Evolutionary conservation across 2,888 invertebrate species (phyloP), one percentile per base, ranked within the genome.

Genomic region (Trissolcus japonicus): DNA sequence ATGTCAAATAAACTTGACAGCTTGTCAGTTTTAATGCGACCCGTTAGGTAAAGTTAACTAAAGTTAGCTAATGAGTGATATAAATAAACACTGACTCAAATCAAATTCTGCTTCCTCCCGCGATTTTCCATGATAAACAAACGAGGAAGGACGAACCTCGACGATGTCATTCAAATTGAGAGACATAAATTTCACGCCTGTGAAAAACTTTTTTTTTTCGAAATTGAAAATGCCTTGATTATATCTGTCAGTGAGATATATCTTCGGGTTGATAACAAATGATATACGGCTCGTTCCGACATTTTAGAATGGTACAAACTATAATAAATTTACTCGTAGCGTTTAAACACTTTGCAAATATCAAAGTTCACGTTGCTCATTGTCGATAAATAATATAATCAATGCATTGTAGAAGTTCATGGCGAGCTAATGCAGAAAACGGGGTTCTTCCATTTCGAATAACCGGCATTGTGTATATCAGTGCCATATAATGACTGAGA

Each of bases 311-410:
- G 21, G 41, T 11, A 21, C 21, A 19, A 53, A 53, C 41, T 41
- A n/a, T n/a, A 62, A 25, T 53, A 63, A 60, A 63, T 43, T 43
- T 14, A 63, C 6, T 29, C 6, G 46, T 46, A 46, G 14, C 51
- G 46, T 16, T 51, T 14, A 16, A 19, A 13, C 51, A 51, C 7
- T 41, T 19, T n/a, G 6, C 21, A 62, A 62, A 62, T 53, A 53
- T 21, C 62, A 62, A 62, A 62, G 62, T 62, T 62, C 53, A 53
- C n/a, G 41, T 6, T 25, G 6, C 13, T 46, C 21, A 13, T 13
- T 41, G 6, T 14, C 7, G 25, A 60, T 16, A 51, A 53, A 41
- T 53, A 41, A 41, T 19, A 48, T n/a, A 17, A 62, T 62, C 53
- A 13, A 62, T 41, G 19, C 17, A 46, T 46, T 54, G 14, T 17